These are phyloP conservation scores for Melinopterus prodromus DNA, from an alignment of 2,888 invertebrate genomes.

Conservation along the genomic window DNA sequence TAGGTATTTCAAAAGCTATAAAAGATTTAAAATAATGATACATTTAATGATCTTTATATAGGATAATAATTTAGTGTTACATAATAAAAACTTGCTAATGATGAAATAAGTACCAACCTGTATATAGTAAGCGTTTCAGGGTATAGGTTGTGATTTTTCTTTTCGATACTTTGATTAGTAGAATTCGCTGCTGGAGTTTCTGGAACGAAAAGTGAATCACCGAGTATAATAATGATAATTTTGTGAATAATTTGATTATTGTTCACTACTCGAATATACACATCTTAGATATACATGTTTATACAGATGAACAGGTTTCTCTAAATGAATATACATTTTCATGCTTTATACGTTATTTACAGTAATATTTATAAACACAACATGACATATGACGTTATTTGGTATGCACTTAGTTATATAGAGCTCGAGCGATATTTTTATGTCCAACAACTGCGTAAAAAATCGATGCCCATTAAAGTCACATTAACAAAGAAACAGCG, in stretches of 20 bases:
- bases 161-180: no score
- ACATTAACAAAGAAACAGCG: no score
- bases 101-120: no score
- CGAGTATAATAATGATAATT: neutral
- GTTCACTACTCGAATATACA: neutral
- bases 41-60: no score
- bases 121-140: no score
- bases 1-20: no score
- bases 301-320: neutral
- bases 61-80: no score
- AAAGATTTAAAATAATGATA: no score
- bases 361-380: neutral
- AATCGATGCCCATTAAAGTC: neutral
- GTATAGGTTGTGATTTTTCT: no score
- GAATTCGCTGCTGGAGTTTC: no score
- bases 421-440: neutral
- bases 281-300: neutral
- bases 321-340: neutral
- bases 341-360: neutral
- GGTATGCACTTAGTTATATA: neutral
- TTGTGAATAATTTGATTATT: neutral
- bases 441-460: conserved; percentile 7
- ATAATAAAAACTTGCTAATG: no score
- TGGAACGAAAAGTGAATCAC: neutral
- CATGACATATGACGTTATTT: neutral